Conservation (phyloP, 2,888 invertebrate species). For the Griposia aprilina region DNA sequence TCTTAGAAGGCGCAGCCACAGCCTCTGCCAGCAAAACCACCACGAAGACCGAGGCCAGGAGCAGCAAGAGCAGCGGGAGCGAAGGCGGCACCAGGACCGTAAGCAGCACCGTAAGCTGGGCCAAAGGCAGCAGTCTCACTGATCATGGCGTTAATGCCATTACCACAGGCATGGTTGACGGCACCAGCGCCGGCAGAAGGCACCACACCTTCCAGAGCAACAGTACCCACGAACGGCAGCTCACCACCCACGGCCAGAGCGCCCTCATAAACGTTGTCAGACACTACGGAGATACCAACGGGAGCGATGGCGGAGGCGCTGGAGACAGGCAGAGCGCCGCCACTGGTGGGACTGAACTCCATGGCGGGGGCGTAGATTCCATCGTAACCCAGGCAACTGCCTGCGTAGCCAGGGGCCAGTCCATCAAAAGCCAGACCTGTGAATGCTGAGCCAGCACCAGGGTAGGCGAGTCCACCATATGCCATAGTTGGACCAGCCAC, state of each 20-base stretch:
- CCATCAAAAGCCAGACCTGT: too few relatives aligned
- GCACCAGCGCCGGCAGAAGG: conserved; percentile 74
- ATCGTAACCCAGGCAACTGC: conserved; percentile 27
- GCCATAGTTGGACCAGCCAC: conserved; percentile 5
- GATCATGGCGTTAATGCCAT: conserved; percentile 66
- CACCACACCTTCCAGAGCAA: conserved; percentile 74
- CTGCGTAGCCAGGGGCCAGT: conserved; percentile 3
- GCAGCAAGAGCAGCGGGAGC: conserved; percentile 10
- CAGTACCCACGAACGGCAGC: conserved; percentile 74
- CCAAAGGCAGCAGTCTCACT: conserved; percentile 44
- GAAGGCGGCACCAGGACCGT: conserved; percentile 27
- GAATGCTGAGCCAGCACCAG: not conserved
- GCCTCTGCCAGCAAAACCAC: conserved; percentile 13
- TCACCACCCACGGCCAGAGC: conserved; percentile 69
- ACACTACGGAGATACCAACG: conserved; percentile 49
- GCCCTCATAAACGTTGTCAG: conserved; percentile 64
- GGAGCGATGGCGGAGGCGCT: conserved; percentile 28
- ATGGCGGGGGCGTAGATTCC: conserved; percentile 13
- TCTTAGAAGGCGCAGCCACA: conserved; percentile 11
- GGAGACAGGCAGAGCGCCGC: conserved; percentile 51
- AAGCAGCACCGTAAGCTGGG: conserved; percentile 7
- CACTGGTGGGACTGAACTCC: conserved; percentile 46
- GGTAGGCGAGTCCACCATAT: conserved; percentile 7
- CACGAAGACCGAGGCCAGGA: not conserved
- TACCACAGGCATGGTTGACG: conserved; percentile 76